phyloP scores from a whole-genome alignment of 2,113 vertebrate genomes.

The Phocoena sinus region DNA sequence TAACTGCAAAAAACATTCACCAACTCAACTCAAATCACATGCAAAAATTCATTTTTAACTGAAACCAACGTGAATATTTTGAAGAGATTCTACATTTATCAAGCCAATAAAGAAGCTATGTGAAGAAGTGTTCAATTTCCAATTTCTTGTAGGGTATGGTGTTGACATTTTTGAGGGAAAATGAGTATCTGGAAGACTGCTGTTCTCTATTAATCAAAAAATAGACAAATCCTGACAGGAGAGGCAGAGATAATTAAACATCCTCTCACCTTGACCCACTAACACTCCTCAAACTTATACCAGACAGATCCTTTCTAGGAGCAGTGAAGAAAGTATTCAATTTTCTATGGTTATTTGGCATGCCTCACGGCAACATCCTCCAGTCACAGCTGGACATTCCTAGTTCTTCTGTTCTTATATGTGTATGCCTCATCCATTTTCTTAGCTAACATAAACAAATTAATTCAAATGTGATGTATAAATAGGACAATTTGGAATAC shows the following conservation, averaged over 20 bases:
- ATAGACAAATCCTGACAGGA: background rate
- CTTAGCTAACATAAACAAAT: background rate
- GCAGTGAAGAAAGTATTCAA: background rate
- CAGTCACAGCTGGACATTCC: background rate
- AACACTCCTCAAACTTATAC: background rate
- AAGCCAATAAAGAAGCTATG: background rate
- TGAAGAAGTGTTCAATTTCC: background rate
- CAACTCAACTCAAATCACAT: background rate
- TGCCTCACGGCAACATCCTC: background rate
- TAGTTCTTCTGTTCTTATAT: background rate
- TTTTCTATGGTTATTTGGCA: background rate
- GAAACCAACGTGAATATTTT: background rate
- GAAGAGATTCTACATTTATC: background rate
- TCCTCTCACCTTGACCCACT: background rate
- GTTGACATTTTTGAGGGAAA: conserved; percentile 19
- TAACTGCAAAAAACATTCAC: background rate
- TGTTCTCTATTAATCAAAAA: conserved; percentile 14
- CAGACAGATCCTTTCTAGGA: background rate
- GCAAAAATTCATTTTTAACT: background rate
- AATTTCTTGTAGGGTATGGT: background rate
- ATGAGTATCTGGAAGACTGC: background rate
- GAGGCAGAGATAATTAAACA: conserved; percentile 17
- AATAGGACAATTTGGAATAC: background rate
- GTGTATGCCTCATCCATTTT: background rate
- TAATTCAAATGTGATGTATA: background rate